Conservation (phyloP, 2,888 invertebrate genomes). For the Rapana venosa region DNA sequence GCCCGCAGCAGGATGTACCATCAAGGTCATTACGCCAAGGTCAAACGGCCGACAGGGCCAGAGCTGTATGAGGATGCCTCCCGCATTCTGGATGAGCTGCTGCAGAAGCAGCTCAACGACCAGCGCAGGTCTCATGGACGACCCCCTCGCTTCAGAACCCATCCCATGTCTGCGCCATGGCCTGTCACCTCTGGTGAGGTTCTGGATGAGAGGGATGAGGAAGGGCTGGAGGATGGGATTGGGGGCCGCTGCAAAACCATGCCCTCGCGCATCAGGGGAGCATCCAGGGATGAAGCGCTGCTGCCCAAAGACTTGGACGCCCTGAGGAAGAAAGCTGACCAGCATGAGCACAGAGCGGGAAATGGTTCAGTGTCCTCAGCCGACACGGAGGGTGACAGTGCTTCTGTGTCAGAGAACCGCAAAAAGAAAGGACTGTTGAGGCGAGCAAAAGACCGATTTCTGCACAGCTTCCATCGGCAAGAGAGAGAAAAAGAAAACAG, state of each 20-base stretch:
- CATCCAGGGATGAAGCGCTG: constrained; percentile 7
- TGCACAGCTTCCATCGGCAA: constrained; percentile 54
- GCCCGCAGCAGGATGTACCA: background rate
- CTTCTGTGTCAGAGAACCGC: constrained; percentile 43
- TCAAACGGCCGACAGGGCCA: constrained; percentile 48
- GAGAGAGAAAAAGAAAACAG: constrained; percentile 44
- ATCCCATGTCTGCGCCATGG: background rate
- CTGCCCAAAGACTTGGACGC: constrained; percentile 14
- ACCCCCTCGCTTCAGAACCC: constrained; percentile 31
- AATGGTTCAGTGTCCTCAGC: constrained; percentile 42
- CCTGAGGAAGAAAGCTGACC: constrained; percentile 6
- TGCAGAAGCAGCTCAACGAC: constrained; percentile 55
- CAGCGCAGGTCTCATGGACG: background rate
- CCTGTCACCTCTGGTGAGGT: background rate
- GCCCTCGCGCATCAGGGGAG: constrained; percentile 16
- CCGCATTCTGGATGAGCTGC: constrained; percentile 66
- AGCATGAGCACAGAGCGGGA: background rate
- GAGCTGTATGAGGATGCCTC: constrained; percentile 64
- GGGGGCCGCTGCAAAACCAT: constrained; percentile 34
- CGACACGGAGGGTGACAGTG: constrained; percentile 48
- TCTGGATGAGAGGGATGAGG: constrained; percentile 20
- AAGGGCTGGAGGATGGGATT: constrained; percentile 15
- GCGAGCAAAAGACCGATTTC: constrained; percentile 62
- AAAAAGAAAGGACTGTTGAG: constrained; percentile 68
- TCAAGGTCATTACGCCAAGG: constrained; percentile 16